These are phyloP conservation scores for Eulemur coronatus DNA, from an alignment of 2,797 vertebrate genomes.

Conservation along the genomic window DNA sequence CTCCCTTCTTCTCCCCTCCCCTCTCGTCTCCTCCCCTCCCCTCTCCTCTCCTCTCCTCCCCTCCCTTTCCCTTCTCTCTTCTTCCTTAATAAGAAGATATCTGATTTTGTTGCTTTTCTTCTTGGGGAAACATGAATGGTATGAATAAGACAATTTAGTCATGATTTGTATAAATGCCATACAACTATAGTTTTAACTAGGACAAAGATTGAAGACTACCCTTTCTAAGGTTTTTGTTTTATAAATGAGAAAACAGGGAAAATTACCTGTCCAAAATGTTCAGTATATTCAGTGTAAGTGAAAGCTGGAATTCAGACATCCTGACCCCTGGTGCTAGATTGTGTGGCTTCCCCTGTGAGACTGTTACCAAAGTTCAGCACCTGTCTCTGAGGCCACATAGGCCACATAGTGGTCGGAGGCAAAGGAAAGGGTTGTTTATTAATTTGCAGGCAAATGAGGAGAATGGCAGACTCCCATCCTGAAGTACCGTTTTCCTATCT, in stretches of 20 bases:
- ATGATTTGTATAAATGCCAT: neutral
- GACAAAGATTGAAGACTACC: neutral
- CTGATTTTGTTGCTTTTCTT: neutral
- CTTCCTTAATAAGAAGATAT: neutral
- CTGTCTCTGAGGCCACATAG: too few species aligned
- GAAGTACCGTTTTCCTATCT: too few species aligned
- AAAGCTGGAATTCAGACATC: neutral
- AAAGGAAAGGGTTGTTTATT: too few species aligned
- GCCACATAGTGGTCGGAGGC: too few species aligned
- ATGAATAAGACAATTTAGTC: neutral
- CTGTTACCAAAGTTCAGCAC: too few species aligned
- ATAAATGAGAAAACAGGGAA: neutral
- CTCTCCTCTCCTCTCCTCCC: too few species aligned
- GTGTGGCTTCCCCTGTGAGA: neutral
- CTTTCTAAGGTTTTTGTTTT: neutral
- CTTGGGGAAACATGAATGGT: neutral
- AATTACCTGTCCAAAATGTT: neutral
- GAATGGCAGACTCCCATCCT: too few species aligned
- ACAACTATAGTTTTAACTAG: neutral
- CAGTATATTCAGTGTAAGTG: neutral
- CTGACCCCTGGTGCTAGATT: rapidly evolving
- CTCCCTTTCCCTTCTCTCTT: neutral
- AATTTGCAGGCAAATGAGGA: too few species aligned
- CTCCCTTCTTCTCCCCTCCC: rapidly evolving
- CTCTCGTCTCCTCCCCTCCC: rapidly evolving